Evolutionary conservation across 2,113 vertebrate species (phyloP), one percentile per base, ranked within the genome.

Genomic region (Boulengeromyrus knoepffleri): DNA sequence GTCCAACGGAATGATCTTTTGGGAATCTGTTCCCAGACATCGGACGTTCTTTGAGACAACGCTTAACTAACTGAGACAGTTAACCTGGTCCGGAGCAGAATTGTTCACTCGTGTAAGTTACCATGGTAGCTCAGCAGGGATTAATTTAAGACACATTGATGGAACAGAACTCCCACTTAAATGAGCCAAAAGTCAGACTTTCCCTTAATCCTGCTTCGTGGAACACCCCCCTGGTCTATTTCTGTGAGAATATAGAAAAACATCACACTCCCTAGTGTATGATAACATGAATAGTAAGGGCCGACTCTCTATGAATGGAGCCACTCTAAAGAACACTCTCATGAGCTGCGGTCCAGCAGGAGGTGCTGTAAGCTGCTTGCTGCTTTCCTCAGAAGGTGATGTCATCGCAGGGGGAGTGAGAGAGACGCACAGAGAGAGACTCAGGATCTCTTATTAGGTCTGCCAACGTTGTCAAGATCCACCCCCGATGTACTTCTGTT

Each of bases 391-490:
- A n/a, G 8, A 39, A 70, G 45, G 45, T 74, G 62, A 89, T 89
- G 88, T 77, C 88, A 74, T 89, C 9, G 9, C 31, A 53, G 70
- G n/a, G 15, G 31, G 47, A 52, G 47, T 24, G 62, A 47, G 46
- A 36, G 31, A 50, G 8, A 70, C 31, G 31, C 7, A 17, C 47
- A 17, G 88, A 80, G 27, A 15, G 66, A 17, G 42, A 87, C 5
- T 27, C 49, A 47, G 24, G 27, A 88, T 50, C 36, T 88, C 47
- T 88, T 90, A 88, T 77, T 88, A 74, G 47, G 52, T 19, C 85
- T 90, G 89, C 87, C 85, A 88, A 8, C 13, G 47, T 50, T 80
- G 85, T 77, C 58, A 90, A 62, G 66, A 90, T 10, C 85, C 85
- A 15, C 89, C 89, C 89, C 47, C 62, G 13, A 88, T 31, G 62